phyloP scores from a whole-genome alignment of 2,888 invertebrate genomes.

The Quadroppia sp. region DNA sequence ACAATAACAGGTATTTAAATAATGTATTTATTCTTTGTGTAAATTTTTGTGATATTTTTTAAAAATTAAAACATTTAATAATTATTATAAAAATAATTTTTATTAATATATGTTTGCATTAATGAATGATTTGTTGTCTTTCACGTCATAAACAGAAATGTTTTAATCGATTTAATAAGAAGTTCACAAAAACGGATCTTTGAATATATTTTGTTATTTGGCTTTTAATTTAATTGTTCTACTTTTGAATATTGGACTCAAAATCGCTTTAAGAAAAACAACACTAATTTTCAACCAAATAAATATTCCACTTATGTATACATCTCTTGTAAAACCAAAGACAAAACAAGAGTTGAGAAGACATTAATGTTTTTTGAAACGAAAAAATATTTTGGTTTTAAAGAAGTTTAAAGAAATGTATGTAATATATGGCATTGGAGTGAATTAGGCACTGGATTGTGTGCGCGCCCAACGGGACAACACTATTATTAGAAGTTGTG shows the following conservation, averaged over 20 bases:
- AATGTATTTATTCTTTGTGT: too few relatives aligned
- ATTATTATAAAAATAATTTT: neutral
- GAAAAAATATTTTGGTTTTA: neutral
- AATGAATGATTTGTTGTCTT: neutral
- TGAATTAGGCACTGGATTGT: neutral
- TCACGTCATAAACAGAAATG: neutral
- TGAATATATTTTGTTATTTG: neutral
- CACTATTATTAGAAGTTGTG: slow-evolving; percentile 21
- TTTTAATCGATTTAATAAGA: slow-evolving; percentile 18
- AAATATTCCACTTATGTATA: neutral
- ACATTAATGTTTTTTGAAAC: neutral
- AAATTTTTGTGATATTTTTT: too few relatives aligned
- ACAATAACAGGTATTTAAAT: too few relatives aligned
- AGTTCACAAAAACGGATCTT: slow-evolving; percentile 12
- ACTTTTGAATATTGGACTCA: neutral
- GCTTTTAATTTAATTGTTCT: slow-evolving; percentile 19
- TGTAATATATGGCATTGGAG: neutral
- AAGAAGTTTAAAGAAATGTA: neutral
- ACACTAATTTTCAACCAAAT: neutral
- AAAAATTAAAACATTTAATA: neutral
- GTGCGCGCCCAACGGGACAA: neutral
- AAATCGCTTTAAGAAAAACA: slow-evolving; percentile 6
- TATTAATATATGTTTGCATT: too few relatives aligned
- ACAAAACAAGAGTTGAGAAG: neutral
- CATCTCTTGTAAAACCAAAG: neutral